Base-by-base conservation (phyloP, 92 coral and sea anemone genomes). In the Plumapathes pennacea region DNA sequence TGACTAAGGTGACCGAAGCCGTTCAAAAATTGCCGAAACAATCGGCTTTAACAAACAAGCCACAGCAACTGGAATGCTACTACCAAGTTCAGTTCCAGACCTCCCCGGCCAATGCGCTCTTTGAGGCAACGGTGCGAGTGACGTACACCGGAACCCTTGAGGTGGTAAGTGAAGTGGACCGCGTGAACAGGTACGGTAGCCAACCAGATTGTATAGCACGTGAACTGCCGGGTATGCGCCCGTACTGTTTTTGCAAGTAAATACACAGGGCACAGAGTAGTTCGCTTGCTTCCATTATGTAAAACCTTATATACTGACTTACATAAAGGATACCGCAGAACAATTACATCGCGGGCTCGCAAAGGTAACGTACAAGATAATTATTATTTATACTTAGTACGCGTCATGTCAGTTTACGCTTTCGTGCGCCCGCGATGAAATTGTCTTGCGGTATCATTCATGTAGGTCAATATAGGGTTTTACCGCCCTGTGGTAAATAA, bases 61-160 rank as follows among this genome's bases (percentile, higher is more conserved):
- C 57, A 8, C 4, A 38, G 38, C 18, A 29, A 4, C 3, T 15
- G 4, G 28, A 38, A 3, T 81, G 88, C 34, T 67, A 50, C n/a
- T 86, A 86, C 71, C 85, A 81, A 59, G 52, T 86, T 25, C 80
- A 75, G 53, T 60, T 86, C 23, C 63, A 63, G 38, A 82, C 91
- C 9, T 17, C 55, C 2, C 91, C 91, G 10, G 85, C 80, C 1
- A 67, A 62, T 32, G 86, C 78, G 2, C 33, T 61, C 25, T 85
- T 79, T 52, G 91, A 85, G 45, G 78, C 50, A 0, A 46, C 70
- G 5, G 50, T 64, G 25, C 38, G 31, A 14, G 54, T 74, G 28
- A 64, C 43, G 34, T 5, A 40, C 1, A 19, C 46, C n/a, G 71
- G 75, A 17, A 34, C 10, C 10, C 38, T 65, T 46, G 23, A 54